These are phyloP conservation scores for Xiphophorus hellerii DNA, from an alignment of 2,113 vertebrate species.

Conservation along the genomic window DNA sequence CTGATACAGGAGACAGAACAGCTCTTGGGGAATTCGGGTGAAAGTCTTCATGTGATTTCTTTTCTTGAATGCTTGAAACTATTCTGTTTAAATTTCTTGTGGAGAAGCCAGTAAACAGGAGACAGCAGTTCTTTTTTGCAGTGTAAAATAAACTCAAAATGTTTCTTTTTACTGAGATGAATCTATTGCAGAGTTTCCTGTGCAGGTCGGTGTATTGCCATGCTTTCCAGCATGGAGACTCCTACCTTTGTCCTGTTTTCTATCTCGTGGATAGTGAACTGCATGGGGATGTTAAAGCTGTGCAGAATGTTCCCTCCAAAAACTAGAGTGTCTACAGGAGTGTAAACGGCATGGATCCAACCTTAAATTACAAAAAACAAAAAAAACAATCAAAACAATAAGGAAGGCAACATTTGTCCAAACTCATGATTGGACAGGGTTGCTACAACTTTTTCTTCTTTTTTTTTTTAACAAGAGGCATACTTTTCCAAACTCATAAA, in stretches of 20 bases:
- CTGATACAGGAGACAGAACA: background rate
- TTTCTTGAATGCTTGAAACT: background rate
- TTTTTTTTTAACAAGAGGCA: no score
- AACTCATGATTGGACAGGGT: background rate
- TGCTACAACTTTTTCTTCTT: no score
- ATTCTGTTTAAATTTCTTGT: background rate
- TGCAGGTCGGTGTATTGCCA: conserved; percentile 13
- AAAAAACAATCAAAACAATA: conserved; percentile 3
- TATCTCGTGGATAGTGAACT: conserved; percentile 95
- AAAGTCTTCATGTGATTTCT: background rate
- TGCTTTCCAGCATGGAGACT: conserved; percentile 1
- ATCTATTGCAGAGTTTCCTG: conserved; percentile 7
- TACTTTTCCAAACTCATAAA: no score
- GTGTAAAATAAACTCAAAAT: background rate
- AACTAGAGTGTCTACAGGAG: conserved; percentile 94
- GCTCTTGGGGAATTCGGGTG: no score
- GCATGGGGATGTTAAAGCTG: conserved; percentile 99
- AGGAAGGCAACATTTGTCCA: background rate
- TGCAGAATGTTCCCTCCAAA: conserved; percentile 98
- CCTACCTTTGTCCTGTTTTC: conserved; percentile 97
- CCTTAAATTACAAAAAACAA: conserved; percentile 72
- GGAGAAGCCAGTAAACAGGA: background rate
- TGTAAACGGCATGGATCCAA: conserved; percentile 98
- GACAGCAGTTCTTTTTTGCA: background rate
- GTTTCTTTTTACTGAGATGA: background rate